Evolutionary conservation across 2,888 invertebrate species (phyloP).

Genomic region (Diplazon laetatorius): DNA sequence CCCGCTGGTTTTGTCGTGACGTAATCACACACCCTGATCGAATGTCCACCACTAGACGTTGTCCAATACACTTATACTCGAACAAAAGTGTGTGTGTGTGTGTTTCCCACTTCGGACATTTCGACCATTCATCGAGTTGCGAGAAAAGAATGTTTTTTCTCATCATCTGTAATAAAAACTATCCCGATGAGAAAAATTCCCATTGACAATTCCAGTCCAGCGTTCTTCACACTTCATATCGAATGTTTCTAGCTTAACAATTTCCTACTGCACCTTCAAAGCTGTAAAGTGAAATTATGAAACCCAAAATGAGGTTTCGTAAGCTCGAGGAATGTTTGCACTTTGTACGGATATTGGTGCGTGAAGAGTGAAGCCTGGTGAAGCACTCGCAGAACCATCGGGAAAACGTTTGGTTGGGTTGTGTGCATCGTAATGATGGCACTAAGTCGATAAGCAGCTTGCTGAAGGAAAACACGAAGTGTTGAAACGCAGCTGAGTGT

Average conservation of each 20-base stretch:
- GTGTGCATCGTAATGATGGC: conserved; percentile 21
- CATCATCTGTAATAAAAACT: too few relatives aligned
- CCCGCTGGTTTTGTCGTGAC: background rate
- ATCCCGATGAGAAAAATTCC: too few relatives aligned
- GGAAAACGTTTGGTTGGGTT: conserved; percentile 4
- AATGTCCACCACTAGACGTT: background rate
- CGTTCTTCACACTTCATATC: too few relatives aligned
- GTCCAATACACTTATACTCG: background rate
- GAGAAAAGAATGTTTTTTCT: too few relatives aligned
- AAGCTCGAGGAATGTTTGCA: conserved; percentile 19
- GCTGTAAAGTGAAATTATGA: too few relatives aligned
- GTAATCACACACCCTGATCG: background rate
- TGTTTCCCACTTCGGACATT: background rate
- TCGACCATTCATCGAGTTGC: background rate
- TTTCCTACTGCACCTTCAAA: too few relatives aligned
- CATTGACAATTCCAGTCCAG: too few relatives aligned
- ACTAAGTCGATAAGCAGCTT: conserved; percentile 14
- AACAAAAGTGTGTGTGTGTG: too few relatives aligned
- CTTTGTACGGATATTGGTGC: background rate
- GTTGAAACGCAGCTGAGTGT: conserved; percentile 37
- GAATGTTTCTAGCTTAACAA: too few relatives aligned
- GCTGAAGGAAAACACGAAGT: conserved; percentile 37
- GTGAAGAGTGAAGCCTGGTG: conserved; percentile 7
- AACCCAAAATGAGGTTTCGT: too few relatives aligned
- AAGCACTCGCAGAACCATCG: conserved; percentile 4